Conservation (phyloP, 2,113 vertebrate species). For the Canis aureus region DNA sequence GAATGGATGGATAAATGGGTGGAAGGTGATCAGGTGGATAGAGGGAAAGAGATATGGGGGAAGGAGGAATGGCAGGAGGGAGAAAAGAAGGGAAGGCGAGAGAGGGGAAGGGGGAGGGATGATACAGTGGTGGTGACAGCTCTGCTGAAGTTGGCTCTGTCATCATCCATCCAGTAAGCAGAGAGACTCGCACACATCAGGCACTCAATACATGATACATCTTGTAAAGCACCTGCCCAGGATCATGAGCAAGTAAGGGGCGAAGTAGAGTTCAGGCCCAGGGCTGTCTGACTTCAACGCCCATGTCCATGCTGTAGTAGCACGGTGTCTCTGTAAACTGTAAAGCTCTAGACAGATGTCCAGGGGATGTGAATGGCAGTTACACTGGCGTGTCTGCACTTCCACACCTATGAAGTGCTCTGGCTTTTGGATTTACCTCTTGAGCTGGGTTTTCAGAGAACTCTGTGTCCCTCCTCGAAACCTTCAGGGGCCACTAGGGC, state of each 20-base stretch:
- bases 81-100: background rate
- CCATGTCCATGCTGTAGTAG: accelerated
- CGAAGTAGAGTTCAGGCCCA: too few relatives aligned
- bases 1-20: background rate
- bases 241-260: background rate
- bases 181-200: background rate
- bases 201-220: background rate
- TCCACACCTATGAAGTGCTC: background rate
- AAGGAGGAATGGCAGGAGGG: too few relatives aligned
- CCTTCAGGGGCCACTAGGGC: background rate
- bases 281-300: background rate
- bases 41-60: background rate
- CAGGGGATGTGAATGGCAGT: background rate
- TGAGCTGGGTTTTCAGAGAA: background rate
- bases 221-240: background rate
- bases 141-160: background rate
- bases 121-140: accelerated
- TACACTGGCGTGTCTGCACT: background rate
- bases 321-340: background rate
- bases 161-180: background rate
- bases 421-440: background rate
- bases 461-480: background rate
- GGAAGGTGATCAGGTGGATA: background rate
- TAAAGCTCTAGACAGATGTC: background rate
- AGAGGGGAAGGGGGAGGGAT: background rate